Evolutionary conservation across 2,113 vertebrate species (phyloP).

Genomic region (Gymnogyps californianus): DNA sequence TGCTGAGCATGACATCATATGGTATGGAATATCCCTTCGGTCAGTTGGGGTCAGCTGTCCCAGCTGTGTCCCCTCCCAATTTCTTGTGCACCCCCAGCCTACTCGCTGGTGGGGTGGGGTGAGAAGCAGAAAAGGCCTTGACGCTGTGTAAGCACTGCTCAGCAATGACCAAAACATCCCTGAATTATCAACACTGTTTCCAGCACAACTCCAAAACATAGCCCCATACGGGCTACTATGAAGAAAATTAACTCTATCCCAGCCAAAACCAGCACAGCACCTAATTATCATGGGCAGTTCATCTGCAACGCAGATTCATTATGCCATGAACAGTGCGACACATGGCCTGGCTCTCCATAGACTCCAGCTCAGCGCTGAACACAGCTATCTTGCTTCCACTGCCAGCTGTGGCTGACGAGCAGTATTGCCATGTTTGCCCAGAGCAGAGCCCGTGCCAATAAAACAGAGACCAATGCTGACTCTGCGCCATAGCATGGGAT

Average conservation of each 20-base stretch:
- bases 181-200: neutral
- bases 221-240: too few species aligned
- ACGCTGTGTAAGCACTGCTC: too few species aligned
- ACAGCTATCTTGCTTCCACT: neutral
- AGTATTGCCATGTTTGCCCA: neutral
- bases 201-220: neutral
- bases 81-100: too few species aligned
- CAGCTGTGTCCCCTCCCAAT: too few species aligned
- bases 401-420: neutral
- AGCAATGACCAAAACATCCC: neutral
- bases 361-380: neutral
- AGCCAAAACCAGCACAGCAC: neutral
- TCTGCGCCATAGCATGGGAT: neutral
- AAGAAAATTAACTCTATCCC: neutral
- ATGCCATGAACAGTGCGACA: neutral
- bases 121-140: too few species aligned
- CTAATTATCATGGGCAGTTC: neutral
- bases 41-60: too few species aligned
- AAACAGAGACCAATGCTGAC: neutral
- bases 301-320: neutral
- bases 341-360: neutral
- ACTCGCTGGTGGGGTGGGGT: too few species aligned
- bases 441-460: neutral
- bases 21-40: too few species aligned
- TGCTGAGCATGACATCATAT: too few species aligned